Evolutionary conservation across 2,888 invertebrate species (phyloP).

Genomic region (Rapana venosa): DNA sequence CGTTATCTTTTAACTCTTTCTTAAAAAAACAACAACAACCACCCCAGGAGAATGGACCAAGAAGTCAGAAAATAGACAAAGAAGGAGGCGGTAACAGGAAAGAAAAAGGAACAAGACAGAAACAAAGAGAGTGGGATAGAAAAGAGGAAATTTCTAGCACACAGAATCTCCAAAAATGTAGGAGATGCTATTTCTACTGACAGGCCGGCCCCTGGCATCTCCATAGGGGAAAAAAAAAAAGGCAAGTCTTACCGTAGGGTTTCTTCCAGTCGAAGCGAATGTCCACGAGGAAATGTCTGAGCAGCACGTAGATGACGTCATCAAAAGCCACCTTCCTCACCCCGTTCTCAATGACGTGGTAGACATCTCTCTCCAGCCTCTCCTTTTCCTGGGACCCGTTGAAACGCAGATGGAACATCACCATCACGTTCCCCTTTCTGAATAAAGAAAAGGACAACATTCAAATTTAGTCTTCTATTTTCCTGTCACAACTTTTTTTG

Average conservation of each 20-base stretch:
- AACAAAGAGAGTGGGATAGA: neutral
- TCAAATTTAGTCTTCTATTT: too few relatives aligned
- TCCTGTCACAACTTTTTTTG: too few relatives aligned
- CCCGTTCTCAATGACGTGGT: conserved; percentile 47
- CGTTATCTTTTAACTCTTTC: too few relatives aligned
- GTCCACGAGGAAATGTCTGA: conserved; percentile 52
- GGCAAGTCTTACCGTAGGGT: conserved; percentile 42
- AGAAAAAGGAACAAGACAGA: neutral
- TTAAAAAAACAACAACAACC: too few relatives aligned
- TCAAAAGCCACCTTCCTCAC: conserved; percentile 41
- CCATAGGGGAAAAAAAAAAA: conserved; percentile 11
- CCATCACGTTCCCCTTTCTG: conserved; percentile 50
- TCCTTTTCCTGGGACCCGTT: conserved; percentile 45
- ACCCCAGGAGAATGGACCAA: too few relatives aligned
- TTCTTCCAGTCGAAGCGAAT: conserved; percentile 49
- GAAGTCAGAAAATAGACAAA: too few relatives aligned
- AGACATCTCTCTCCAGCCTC: conserved; percentile 29
- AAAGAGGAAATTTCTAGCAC: neutral
- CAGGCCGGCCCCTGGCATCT: too few relatives aligned
- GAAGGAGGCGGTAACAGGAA: too few relatives aligned
- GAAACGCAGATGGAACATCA: conserved; percentile 48
- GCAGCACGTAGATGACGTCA: conserved; percentile 44
- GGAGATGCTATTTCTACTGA: too few relatives aligned
- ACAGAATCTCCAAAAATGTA: too few relatives aligned
- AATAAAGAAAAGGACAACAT: neutral